phyloP scores from a whole-genome alignment of 2,888 invertebrate species.

The Gibbula magus region DNA sequence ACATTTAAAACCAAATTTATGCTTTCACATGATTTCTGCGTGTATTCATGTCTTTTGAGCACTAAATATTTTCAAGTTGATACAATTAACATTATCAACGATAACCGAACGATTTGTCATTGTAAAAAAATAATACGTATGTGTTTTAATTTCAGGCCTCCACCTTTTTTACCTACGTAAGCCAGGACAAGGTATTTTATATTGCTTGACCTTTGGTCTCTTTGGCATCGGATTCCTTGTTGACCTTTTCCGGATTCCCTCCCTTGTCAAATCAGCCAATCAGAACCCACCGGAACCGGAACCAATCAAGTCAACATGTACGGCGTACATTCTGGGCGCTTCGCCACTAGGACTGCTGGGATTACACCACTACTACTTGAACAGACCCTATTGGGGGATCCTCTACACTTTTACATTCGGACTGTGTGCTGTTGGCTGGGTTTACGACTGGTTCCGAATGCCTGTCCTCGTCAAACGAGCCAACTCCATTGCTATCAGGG shows the following conservation, averaged over 20 bases:
- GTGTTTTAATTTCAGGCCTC: conserved; percentile 19
- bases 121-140: not conserved
- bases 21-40: too few relatives aligned
- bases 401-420: conserved; percentile 37
- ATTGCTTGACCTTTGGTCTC: conserved; percentile 33
- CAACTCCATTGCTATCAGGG: conserved; percentile 36
- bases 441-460: conserved; percentile 61
- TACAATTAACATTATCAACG: not conserved
- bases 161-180: conserved; percentile 33
- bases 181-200: conserved; percentile 28
- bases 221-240: conserved; percentile 34
- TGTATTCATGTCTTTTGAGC: too few relatives aligned
- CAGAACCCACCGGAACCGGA: not conserved
- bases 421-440: conserved; percentile 47
- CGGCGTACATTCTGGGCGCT: conserved; percentile 25
- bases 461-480: conserved; percentile 50
- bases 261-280: conserved; percentile 30
- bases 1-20: too few relatives aligned
- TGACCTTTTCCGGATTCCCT: conserved; percentile 32
- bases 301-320: not conserved
- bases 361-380: conserved; percentile 40
- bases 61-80: too few relatives aligned
- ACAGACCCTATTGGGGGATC: conserved; percentile 37
- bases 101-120: not conserved
- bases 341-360: conserved; percentile 27